Evolutionary conservation across 2,888 invertebrate species (phyloP).

Genomic region (Colostygia pectinataria): DNA sequence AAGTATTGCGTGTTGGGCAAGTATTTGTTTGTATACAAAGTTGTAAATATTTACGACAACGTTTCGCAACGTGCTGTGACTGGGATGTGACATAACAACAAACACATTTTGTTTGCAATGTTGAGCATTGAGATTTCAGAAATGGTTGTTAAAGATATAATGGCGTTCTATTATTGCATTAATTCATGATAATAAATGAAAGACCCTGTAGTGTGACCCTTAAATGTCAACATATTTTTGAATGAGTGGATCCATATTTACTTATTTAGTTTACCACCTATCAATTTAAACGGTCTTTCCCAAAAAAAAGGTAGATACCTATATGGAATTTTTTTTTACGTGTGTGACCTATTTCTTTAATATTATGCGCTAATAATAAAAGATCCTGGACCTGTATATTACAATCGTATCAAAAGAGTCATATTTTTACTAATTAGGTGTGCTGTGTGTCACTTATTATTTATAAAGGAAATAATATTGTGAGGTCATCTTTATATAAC

Average conservation of each 20-base stretch:
- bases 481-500: constrained; percentile 25
- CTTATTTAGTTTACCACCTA: constrained; percentile 32
- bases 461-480: constrained; percentile 42
- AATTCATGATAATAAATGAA: constrained; percentile 32
- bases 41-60: constrained; percentile 14
- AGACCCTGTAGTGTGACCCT: no score
- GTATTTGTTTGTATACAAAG: constrained; percentile 22
- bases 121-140: constrained; percentile 19
- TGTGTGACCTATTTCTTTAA: no score
- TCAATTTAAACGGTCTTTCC: constrained; percentile 34
- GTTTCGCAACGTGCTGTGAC: constrained; percentile 19
- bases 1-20: background rate
- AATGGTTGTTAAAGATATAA: constrained; percentile 14
- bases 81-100: no score
- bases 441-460: no score
- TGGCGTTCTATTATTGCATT: constrained; percentile 28
- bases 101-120: constrained; percentile 11
- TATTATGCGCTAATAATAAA: no score
- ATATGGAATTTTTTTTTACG: no score
- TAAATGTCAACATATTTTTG: no score
- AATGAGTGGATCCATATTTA: background rate
- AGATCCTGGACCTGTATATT: no score
- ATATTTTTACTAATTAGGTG: no score
- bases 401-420: no score
- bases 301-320: no score